Conservation (phyloP, 2,113 vertebrate genomes). For the Thomomys bottae region DNA sequence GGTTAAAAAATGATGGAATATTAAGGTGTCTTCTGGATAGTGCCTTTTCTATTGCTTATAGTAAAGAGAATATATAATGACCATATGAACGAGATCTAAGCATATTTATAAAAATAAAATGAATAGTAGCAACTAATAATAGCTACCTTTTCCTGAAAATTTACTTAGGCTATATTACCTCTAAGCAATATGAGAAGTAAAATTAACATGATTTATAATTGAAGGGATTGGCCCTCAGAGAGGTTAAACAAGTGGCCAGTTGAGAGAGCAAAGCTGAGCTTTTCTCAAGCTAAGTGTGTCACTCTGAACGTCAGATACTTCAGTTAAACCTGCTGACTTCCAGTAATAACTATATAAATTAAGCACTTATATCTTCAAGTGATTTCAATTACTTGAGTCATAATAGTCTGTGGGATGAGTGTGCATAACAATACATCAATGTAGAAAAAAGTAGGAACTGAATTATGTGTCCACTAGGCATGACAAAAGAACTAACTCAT, state of each 20-base stretch:
- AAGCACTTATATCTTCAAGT: constrained; percentile 20
- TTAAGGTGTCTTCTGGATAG: neutral
- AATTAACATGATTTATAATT: neutral
- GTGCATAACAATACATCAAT: neutral
- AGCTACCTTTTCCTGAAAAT: constrained; percentile 20
- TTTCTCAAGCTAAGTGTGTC: constrained; percentile 17
- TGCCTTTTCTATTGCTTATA: neutral
- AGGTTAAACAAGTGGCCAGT: neutral
- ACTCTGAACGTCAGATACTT: neutral
- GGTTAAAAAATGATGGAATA: neutral
- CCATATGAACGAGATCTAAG: constrained; percentile 4
- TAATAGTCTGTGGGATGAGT: neutral
- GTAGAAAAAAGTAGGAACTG: neutral
- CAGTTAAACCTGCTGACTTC: neutral
- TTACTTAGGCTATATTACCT: neutral
- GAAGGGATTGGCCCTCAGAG: neutral
- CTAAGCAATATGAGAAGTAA: neutral
- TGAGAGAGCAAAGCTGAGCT: neutral
- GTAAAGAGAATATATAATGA: neutral
- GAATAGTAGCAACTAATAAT: constrained; percentile 13
- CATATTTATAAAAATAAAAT: neutral
- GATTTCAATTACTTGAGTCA: neutral
- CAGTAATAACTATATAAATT: neutral
- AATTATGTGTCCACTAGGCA: neutral
- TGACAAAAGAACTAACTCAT: neutral